phyloP scores from a whole-genome alignment of 2,888 invertebrate genomes.

The Oscheius sp. region DNA sequence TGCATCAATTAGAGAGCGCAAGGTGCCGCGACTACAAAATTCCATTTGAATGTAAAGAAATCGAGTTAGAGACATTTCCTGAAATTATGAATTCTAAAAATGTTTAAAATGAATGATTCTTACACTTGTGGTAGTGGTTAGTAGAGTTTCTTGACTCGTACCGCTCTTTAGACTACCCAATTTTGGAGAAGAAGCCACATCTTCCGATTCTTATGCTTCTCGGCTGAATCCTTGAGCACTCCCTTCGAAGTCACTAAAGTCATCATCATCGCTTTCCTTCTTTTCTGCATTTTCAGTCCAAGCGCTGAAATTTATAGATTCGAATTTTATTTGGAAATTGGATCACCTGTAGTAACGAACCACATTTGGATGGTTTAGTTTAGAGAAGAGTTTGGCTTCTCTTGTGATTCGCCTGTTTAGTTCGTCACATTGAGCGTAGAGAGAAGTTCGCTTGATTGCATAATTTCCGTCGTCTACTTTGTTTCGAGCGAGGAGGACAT shows the following conservation, averaged over 20 bases:
- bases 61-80: too few species aligned
- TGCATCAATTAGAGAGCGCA: slow-evolving; percentile 76
- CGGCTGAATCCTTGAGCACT: slow-evolving; percentile 8
- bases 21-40: slow-evolving; percentile 94
- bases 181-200: background rate
- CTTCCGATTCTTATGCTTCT: slow-evolving; percentile 1
- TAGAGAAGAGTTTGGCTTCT: slow-evolving; percentile 90
- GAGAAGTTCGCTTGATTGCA: slow-evolving; percentile 80
- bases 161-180: too few species aligned
- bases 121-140: background rate
- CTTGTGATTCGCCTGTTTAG: slow-evolving; percentile 89
- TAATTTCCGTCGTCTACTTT: slow-evolving; percentile 90
- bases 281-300: slow-evolving; percentile 36
- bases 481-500: slow-evolving; percentile 87
- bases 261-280: slow-evolving; percentile 7
- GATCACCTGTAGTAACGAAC: slow-evolving; percentile 76
- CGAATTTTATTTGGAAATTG: background rate
- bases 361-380: slow-evolving; percentile 95
- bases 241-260: slow-evolving; percentile 1
- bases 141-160: too few species aligned
- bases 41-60: slow-evolving; percentile 82
- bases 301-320: slow-evolving; percentile 21
- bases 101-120: too few species aligned
- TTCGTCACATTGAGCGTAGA: slow-evolving; percentile 74
- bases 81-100: too few species aligned